Evolutionary conservation across 2,113 vertebrate genomes (phyloP).

Genomic region (Sceloporus undulatus): DNA sequence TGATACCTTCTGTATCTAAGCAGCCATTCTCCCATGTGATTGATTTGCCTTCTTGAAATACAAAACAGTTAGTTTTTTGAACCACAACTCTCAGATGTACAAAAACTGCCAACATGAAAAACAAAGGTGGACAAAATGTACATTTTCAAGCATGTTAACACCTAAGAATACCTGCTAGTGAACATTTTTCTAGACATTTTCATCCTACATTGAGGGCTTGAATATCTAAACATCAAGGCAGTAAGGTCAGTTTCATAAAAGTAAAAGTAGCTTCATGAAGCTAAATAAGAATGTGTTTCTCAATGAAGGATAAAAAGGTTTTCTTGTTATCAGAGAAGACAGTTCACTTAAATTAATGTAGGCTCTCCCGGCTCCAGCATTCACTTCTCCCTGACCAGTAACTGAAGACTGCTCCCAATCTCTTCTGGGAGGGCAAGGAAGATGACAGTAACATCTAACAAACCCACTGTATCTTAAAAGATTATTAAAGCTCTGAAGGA

Average conservation of each 20-base stretch:
- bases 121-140: not conserved
- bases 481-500: not conserved
- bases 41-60: not conserved
- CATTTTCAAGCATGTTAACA: not conserved
- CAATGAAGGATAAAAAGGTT: not conserved
- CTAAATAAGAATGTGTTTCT: not conserved
- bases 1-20: not conserved
- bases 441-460: not conserved
- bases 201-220: not conserved
- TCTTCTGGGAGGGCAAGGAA: no score
- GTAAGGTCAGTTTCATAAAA: not conserved
- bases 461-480: not conserved
- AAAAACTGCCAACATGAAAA: not conserved
- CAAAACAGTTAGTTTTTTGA: not conserved
- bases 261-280: not conserved
- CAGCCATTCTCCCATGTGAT: not conserved
- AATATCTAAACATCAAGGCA: not conserved
- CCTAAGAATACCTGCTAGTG: not conserved
- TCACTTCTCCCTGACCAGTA: not conserved
- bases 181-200: not conserved
- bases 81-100: no score
- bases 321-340: no score
- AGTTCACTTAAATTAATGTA: not conserved
- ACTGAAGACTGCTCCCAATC: no score
- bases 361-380: not conserved